These are phyloP conservation scores for Esox niger DNA, from an alignment of 2,113 vertebrate genomes.

Conservation along the genomic window DNA sequence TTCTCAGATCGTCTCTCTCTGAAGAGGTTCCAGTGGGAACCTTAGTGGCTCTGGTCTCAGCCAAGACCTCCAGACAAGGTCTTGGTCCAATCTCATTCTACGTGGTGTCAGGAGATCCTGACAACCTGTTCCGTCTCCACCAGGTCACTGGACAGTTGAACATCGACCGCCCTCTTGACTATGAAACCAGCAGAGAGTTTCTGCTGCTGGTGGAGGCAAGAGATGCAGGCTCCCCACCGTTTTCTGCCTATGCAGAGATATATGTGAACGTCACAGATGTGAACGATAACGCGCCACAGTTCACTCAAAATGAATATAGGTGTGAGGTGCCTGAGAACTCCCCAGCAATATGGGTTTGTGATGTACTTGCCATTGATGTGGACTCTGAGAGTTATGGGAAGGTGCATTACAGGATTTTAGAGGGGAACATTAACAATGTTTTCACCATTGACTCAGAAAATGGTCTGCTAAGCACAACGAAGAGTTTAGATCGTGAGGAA, in stretches of 20 bases:
- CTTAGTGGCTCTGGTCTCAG: slow-evolving; percentile 54
- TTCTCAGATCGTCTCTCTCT: slow-evolving; percentile 40
- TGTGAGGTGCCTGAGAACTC: slow-evolving; percentile 71
- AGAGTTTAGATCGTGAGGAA: slow-evolving; percentile 68
- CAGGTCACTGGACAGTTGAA: slow-evolving; percentile 57
- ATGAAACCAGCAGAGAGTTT: slow-evolving; percentile 63
- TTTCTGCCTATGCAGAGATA: slow-evolving; percentile 69
- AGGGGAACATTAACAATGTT: slow-evolving; percentile 46
- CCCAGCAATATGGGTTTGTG: slow-evolving; percentile 55
- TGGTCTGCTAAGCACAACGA: slow-evolving; percentile 61
- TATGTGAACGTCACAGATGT: slow-evolving; percentile 63
- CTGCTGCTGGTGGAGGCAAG: slow-evolving; percentile 69
- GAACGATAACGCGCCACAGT: slow-evolving; percentile 72
- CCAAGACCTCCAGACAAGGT: slow-evolving; percentile 51
- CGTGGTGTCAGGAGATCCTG: slow-evolving; percentile 67
- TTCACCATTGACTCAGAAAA: slow-evolving; percentile 65
- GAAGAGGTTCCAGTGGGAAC: slow-evolving; percentile 61
- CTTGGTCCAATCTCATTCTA: slow-evolving; percentile 66
- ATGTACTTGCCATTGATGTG: slow-evolving; percentile 65
- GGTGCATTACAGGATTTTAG: slow-evolving; percentile 65
- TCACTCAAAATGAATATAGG: slow-evolving; percentile 63
- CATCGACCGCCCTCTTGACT: slow-evolving; percentile 65
- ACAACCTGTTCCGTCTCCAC: slow-evolving; percentile 62
- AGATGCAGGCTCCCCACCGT: slow-evolving; percentile 70
- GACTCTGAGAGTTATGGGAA: slow-evolving; percentile 60